Conservation (phyloP, 2,113 vertebrate species). For the Pelecanoides urinatrix region DNA sequence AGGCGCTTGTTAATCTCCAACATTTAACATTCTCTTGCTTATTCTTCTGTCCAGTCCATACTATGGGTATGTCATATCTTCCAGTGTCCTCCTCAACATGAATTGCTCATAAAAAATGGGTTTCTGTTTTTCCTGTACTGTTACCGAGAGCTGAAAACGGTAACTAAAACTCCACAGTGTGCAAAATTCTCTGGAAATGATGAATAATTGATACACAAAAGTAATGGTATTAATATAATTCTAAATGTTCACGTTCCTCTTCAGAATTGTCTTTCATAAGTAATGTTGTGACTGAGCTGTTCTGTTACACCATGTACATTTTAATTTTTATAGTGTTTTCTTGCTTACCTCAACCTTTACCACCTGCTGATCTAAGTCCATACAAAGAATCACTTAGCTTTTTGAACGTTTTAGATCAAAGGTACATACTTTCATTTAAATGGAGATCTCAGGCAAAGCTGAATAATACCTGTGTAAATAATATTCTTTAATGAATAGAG, state of each 20-base stretch:
- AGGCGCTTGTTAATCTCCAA: not conserved
- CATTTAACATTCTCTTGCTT: not conserved
- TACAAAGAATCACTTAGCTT: not conserved
- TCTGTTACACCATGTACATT: not conserved
- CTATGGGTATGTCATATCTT: not conserved
- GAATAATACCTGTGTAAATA: slow-evolving; percentile 13
- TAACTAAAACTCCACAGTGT: not conserved
- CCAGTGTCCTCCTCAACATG: not conserved
- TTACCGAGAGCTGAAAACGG: not conserved
- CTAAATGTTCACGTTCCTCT: not conserved
- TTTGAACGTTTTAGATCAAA: slow-evolving; percentile 12
- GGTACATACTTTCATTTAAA: not conserved
- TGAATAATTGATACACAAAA: not conserved
- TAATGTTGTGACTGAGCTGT: not conserved
- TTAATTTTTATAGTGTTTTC: not conserved
- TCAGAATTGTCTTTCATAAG: not conserved
- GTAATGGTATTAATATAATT: not conserved
- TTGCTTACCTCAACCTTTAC: not conserved
- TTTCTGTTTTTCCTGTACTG: not conserved
- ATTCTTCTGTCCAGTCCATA: not conserved
- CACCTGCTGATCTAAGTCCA: not conserved
- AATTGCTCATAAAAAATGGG: not conserved
- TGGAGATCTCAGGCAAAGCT: not conserved
- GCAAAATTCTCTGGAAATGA: not conserved
- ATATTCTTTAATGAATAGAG: not conserved